Percentiles rank a stretch among this genome's conserved stretches.
Conservation (phyloP, 2,113 vertebrate species). For the Puffinus mauretanicus region DNA sequence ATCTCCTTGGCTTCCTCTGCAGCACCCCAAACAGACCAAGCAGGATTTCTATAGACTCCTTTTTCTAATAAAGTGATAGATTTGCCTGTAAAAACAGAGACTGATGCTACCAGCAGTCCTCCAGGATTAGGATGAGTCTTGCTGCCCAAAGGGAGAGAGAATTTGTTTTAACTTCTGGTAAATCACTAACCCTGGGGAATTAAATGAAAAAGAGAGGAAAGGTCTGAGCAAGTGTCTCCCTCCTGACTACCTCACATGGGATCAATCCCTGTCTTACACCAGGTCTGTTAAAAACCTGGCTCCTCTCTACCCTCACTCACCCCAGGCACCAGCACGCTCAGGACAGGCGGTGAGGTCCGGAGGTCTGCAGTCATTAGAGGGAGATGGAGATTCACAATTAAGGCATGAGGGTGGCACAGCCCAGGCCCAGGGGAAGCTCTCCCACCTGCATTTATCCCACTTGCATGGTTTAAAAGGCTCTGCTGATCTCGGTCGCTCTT, state of each 20-base stretch:
- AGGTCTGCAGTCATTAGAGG: background rate
- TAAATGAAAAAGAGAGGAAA: background rate
- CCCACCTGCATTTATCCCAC: background rate
- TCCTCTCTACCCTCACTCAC: background rate
- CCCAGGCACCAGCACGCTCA: background rate
- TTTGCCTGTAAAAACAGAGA: background rate
- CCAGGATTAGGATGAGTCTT: background rate
- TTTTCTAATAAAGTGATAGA: background rate
- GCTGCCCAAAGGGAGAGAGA: background rate
- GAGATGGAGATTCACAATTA: background rate
- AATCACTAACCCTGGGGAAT: background rate
- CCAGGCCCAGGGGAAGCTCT: background rate
- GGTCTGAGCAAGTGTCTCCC: background rate
- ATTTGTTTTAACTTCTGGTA: background rate
- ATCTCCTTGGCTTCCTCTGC: background rate
- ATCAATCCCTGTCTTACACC: background rate
- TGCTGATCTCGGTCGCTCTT: background rate
- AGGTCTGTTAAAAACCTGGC: background rate
- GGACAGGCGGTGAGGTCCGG: fast-evolving
- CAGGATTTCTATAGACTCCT: background rate
- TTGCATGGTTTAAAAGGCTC: background rate
- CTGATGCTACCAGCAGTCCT: background rate
- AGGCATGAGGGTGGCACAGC: background rate
- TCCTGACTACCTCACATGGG: background rate
- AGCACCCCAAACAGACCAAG: background rate